Base-by-base conservation (phyloP, 1,140 invertebrate species). In the Phymorhynchus buccinoides region DNA sequence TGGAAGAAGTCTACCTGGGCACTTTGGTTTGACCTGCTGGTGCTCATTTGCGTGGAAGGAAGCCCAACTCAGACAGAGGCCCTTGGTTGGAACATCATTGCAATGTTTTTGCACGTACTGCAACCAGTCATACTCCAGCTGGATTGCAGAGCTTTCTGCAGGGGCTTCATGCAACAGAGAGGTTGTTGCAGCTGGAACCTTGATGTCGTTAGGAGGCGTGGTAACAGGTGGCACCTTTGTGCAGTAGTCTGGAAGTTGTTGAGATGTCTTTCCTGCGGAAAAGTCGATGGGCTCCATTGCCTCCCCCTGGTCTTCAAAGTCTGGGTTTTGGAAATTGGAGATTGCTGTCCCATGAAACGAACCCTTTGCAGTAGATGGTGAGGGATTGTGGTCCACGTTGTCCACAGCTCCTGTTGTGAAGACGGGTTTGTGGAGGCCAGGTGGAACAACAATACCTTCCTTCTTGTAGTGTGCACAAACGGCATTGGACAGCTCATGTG, bases 1-100 rank as follows among this genome's bases (percentile, higher is more conserved):
- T 56, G 83, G 88, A 87, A 35, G 42, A 88, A n/a, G 14, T n/a
- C 68, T 37, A 71, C 22, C 56, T 62, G 56, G 22, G 56, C 56
- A 68, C 62, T 68, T 68, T 68, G 62, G 22, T 68, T n/a, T 68
- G 18, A 68, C 62, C 18, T 27, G 62, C 62, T 68, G 62, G 62
- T 68, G 62, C 62, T 68, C 62, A 68, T 68, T 68, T 68, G 62
- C 62, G 62, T 68, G 62, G 62, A 68, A 68, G 18, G 4, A 16
- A 4, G 62, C 62, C 62, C 62, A 2, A 0, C 62, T 68, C 62
- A 68, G 4, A n/a, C 62, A 68, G 18, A 68, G 62, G n/a, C n/a
- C 62, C 62, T 68, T 68, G 18, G 62, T 68, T 27, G 62, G 62
- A 68, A 22, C 62, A 68, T 68, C 62, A 68, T 68, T 68, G 62